Evolutionary conservation across 2,888 invertebrate genomes (phyloP).

Genomic region (Eumacrocentrus americanus): DNA sequence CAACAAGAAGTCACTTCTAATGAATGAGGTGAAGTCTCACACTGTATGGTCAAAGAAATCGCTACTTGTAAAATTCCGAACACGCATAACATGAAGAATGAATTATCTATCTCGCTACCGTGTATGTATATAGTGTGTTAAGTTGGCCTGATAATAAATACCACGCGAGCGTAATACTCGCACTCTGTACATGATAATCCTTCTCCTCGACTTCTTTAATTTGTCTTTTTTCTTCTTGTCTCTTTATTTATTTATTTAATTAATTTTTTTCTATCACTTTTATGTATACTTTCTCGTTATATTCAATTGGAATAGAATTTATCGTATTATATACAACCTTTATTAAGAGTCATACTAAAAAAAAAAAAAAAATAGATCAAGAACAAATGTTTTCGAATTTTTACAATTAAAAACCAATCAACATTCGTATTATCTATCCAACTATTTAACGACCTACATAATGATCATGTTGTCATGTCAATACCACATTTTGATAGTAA

Average conservation of each 20-base stretch:
- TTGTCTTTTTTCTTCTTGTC: conserved; percentile 3
- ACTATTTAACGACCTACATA: too few species aligned
- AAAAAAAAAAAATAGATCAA: too few species aligned
- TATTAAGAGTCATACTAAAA: too few species aligned
- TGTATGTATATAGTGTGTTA: conserved; percentile 13
- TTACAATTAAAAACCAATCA: too few species aligned
- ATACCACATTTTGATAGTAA: too few species aligned
- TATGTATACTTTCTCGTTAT: too few species aligned
- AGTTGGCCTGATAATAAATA: conserved; percentile 25
- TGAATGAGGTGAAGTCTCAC: conserved; percentile 12
- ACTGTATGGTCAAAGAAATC: conserved; percentile 20
- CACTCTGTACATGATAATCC: conserved; percentile 20
- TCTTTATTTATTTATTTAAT: conserved; percentile 1
- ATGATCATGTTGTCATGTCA: too few species aligned
- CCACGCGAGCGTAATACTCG: conserved; percentile 11
- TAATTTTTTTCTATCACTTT: conserved; percentile 4
- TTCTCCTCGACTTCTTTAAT: conserved; percentile 13
- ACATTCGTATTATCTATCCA: too few species aligned
- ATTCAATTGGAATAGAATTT: too few species aligned
- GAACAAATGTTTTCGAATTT: too few species aligned
- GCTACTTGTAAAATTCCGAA: conserved; percentile 28
- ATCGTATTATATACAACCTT: too few species aligned
- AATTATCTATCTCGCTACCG: conserved; percentile 24
- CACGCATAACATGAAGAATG: conserved; percentile 20
- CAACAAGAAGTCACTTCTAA: too few species aligned